Conservation (phyloP, 2,888 invertebrate genomes). For the Glyphotaelius pellucidus region DNA sequence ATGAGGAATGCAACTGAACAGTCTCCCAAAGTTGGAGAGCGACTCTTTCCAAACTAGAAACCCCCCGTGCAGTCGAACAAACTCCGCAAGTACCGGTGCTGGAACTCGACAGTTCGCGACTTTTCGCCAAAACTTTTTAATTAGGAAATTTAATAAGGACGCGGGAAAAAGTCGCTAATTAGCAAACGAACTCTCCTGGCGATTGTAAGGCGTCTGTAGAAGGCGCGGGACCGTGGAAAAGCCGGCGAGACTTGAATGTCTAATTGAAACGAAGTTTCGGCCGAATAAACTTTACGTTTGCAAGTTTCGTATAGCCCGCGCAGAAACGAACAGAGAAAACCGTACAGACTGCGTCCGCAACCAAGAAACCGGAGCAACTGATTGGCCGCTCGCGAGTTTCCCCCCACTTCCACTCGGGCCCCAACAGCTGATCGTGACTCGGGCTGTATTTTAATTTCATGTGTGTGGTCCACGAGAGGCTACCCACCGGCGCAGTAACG, state of each 20-base stretch:
- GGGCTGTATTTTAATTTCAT: background rate
- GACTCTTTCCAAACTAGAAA: background rate
- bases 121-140: conserved; percentile 37
- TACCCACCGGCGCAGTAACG: background rate
- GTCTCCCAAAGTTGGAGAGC: background rate
- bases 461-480: background rate
- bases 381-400: background rate
- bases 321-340: background rate
- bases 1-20: background rate
- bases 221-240: background rate
- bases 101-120: background rate
- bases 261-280: conserved; percentile 40
- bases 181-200: background rate
- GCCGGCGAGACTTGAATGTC: conserved; percentile 37
- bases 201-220: conserved; percentile 10
- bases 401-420: background rate
- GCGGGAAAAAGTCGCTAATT: conserved; percentile 45
- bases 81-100: background rate
- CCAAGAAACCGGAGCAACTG: conserved; percentile 39
- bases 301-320: background rate
- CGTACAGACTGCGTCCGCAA: background rate
- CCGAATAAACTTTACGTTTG: conserved; percentile 26
- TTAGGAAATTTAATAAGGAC: conserved; percentile 31
- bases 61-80: background rate
- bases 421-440: conserved; percentile 43